A percentile compares a stretch with the other conserved stretches of the same genome.
These are phyloP conservation scores for Catharus ustulatus DNA, from an alignment of 2,797 vertebrate genomes.

Conservation along the genomic window DNA sequence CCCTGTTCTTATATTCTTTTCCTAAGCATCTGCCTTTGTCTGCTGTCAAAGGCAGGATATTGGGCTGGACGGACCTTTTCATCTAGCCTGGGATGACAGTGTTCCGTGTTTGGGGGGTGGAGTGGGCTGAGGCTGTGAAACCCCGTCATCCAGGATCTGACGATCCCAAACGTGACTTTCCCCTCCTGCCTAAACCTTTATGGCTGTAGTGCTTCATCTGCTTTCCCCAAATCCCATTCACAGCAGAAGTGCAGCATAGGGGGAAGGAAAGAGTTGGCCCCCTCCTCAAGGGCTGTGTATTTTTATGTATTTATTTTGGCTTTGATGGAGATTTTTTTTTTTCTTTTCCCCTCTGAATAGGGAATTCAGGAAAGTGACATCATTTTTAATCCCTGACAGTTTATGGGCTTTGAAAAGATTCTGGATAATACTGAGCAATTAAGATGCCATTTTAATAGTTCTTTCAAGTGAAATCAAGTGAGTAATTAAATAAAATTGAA, in stretches of 20 bases:
- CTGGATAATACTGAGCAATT: constrained; percentile 71
- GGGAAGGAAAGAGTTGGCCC: neutral
- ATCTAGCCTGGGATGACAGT: neutral
- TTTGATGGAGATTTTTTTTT: neutral
- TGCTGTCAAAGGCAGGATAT: constrained; percentile 31
- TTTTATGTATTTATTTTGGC: constrained; percentile 47
- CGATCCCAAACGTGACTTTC: neutral
- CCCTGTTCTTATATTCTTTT: neutral
- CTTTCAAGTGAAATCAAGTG: constrained; percentile 77
- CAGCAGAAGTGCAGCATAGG: neutral
- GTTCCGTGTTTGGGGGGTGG: neutral
- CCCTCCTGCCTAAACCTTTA: neutral
- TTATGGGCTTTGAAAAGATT: constrained; percentile 70
- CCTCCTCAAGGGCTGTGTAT: neutral
- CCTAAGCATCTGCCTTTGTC: neutral
- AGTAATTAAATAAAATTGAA: constrained; percentile 72
- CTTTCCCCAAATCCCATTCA: neutral
- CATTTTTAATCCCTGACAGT: constrained; percentile 67
- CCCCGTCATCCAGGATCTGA: neutral
- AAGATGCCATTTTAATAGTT: constrained; percentile 74
- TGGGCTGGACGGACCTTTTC: neutral
- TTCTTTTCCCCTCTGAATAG: neutral
- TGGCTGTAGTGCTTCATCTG: neutral
- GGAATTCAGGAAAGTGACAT: constrained; percentile 71
- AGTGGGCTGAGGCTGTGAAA: neutral